phyloP scores from a whole-genome alignment of 92 coral and sea anemone species.

The Ricordea florida region DNA sequence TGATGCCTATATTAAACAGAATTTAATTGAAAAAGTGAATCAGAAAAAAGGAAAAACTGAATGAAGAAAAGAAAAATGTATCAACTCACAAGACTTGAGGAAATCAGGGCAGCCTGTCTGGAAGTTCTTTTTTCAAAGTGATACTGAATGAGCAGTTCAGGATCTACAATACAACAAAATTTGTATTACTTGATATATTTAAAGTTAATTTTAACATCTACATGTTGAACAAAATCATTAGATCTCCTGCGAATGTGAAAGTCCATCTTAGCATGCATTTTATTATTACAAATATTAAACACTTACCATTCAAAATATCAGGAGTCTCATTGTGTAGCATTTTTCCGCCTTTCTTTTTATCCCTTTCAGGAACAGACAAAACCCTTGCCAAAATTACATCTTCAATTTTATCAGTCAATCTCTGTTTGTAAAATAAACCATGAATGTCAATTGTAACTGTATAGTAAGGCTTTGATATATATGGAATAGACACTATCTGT shows the following conservation, averaged over 20 bases:
- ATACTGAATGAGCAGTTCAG: conserved; percentile 13
- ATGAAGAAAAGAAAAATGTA: not conserved
- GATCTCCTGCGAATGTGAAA: no score
- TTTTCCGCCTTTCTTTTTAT: conserved; percentile 5
- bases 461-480: no score
- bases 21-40: not conserved
- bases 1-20: conserved; percentile 1
- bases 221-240: no score
- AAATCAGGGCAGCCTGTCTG: not conserved
- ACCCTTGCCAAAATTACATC: conserved; percentile 63
- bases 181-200: no score
- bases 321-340: not conserved
- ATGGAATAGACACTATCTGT: no score
- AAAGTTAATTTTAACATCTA: no score
- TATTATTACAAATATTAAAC: no score
- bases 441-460: not conserved
- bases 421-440: conserved; percentile 4
- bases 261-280: no score
- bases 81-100: not conserved
- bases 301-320: conserved; percentile 14
- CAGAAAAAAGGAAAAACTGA: no score
- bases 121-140: conserved; percentile 1
- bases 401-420: conserved; percentile 19
- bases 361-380: conserved; percentile 14
- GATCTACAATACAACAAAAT: not conserved